Percentiles rank a stretch among this genome's conserved stretches.
These are phyloP conservation scores for Musca domestica DNA, from an alignment of 1,140 invertebrate genomes.

Conservation along the genomic window DNA sequence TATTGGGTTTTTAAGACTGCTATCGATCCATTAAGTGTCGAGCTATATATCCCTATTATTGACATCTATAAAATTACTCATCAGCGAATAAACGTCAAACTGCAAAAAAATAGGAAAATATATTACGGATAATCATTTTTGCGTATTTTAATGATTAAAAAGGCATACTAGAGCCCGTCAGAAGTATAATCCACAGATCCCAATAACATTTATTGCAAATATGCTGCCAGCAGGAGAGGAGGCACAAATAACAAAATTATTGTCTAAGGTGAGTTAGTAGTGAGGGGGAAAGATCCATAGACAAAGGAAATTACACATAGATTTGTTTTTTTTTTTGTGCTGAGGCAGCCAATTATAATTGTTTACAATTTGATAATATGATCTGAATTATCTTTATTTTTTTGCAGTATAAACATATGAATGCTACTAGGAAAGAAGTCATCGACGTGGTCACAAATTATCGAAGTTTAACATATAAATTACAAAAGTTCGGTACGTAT, in stretches of 20 bases:
- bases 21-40: too few relatives aligned
- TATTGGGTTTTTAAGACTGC: too few relatives aligned
- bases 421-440: conserved; percentile 49
- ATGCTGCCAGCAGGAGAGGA: conserved; percentile 45
- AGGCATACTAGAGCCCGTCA: too few relatives aligned
- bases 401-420: conserved; percentile 49
- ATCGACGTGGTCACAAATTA: conserved; percentile 45
- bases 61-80: too few relatives aligned
- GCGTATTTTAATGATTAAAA: too few relatives aligned
- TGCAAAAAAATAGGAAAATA: too few relatives aligned
- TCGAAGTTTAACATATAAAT: conserved; percentile 41
- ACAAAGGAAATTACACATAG: not conserved
- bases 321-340: not conserved
- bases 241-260: conserved; percentile 41
- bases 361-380: not conserved
- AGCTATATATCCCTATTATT: too few relatives aligned
- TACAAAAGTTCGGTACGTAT: conserved; percentile 45
- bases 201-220: not conserved
- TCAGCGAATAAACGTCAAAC: not conserved
- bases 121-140: too few relatives aligned
- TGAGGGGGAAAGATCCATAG: not conserved
- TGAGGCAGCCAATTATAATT: not conserved
- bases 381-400: not conserved
- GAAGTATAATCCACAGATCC: too few relatives aligned
- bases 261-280: conserved; percentile 40